Evolutionary conservation across 2,797 vertebrate species (phyloP), one percentile per base, ranked within the genome.

Genomic region (Dallia pectoralis): DNA sequence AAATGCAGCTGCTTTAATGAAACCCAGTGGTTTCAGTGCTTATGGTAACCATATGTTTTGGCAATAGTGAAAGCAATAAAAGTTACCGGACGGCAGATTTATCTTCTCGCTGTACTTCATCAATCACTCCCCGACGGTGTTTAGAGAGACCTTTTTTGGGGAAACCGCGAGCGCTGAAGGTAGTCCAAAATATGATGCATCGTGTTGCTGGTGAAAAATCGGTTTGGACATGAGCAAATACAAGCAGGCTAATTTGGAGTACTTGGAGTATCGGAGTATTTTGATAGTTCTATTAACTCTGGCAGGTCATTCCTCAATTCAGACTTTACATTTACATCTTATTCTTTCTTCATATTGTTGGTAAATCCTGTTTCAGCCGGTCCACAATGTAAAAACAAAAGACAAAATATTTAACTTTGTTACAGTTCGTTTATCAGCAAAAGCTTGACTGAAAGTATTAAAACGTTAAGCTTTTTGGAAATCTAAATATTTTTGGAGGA

Each of bases 21-120:
- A 89, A 86, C 82, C 74, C 79, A 74, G 82, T 83, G 82, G 83
- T 79, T 87, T 89, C 88, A 79, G 79, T 74, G 78, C 72, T 79
- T 77, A 86, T 87, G 83, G 81, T 71, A 81, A 86, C 89, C 91
- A 90, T 88, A 88, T 91, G 90, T 76, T 87, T 84, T 84, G 86
- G 86, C 82, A 86, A 76, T 71, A 80, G 83, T 75, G 80, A 78
- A 65, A 71, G 82, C 86, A 86, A 84, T 83, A 84, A 84, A 87
- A 85, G 86, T 88, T 86, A 75, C 62, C 67, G 56, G 67, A 79
- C 77, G 84, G 73, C 81, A n/a, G 70, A 87, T 88, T 80, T 86
- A 83, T 85, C 88, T 88, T 81, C 84, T 81, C 70, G 63, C 75
- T 77, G 77, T 86, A 81, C 79, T 81, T 84, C 84, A 86, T 91